Conservation (phyloP, 2,888 invertebrate species). For the Amitus sp. region DNA sequence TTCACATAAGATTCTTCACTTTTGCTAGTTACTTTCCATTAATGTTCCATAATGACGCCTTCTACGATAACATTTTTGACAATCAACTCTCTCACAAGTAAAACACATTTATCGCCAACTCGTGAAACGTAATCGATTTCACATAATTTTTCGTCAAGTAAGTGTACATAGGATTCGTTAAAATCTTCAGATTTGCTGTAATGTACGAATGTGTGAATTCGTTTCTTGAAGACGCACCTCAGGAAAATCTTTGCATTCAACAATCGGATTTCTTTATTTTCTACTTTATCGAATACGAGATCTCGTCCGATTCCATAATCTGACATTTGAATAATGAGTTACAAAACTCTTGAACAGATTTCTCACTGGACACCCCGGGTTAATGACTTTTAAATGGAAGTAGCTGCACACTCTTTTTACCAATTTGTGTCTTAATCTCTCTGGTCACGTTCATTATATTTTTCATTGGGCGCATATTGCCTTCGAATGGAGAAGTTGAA, state of each 20-base stretch:
- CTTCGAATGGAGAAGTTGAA: constrained; percentile 8
- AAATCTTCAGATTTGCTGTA: neutral
- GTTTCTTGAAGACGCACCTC: constrained; percentile 1
- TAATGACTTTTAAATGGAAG: constrained; percentile 3
- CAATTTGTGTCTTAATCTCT: constrained; percentile 15
- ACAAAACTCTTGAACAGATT: neutral
- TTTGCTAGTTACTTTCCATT: neutral
- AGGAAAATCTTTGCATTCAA: neutral
- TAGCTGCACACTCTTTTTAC: constrained; percentile 13
- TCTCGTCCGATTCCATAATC: neutral
- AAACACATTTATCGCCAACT: neutral
- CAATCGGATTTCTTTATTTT: neutral
- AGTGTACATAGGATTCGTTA: neutral
- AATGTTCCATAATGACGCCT: neutral
- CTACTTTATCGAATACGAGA: neutral
- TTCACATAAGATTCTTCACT: neutral
- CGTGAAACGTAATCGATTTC: neutral
- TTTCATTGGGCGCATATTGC: constrained; percentile 10
- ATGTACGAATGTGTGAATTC: neutral
- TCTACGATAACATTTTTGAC: neutral
- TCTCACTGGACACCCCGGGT: neutral
- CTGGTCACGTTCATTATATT: constrained; percentile 8
- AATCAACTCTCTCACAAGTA: constrained; percentile 2
- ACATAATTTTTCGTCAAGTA: neutral
- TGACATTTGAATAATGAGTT: neutral